Evolutionary conservation across 1,140 invertebrate species (phyloP).

Genomic region (Probaryconus sp.): DNA sequence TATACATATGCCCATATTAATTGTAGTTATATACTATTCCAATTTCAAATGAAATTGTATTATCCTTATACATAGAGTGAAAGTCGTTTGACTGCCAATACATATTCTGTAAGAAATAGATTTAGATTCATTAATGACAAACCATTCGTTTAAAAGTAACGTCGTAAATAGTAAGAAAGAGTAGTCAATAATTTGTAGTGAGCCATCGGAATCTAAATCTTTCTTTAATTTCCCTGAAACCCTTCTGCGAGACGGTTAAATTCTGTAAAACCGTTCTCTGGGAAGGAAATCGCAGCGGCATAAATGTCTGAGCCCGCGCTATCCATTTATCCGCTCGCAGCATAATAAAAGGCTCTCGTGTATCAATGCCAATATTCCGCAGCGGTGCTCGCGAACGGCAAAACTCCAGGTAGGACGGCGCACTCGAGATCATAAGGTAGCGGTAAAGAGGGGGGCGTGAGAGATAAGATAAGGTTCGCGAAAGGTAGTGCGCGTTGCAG

Average conservation of each 20-base stretch:
- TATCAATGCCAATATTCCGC: conserved; percentile 43
- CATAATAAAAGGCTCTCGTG: conserved; percentile 39
- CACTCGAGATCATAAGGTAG: conserved; percentile 16
- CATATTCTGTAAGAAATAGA: too few relatives aligned
- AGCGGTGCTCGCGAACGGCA: conserved; percentile 15
- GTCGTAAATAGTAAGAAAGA: too few relatives aligned
- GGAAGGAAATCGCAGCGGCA: conserved; percentile 21
- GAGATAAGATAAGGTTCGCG: conserved; percentile 43
- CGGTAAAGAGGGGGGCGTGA: not conserved
- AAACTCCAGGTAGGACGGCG: conserved; percentile 30
- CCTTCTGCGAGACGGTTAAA: not conserved
- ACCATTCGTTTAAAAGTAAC: too few relatives aligned
- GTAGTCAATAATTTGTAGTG: too few relatives aligned
- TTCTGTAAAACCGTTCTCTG: conserved; percentile 15
- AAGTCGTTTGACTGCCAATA: too few relatives aligned
- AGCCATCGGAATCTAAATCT: too few relatives aligned
- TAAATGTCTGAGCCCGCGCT: conserved; percentile 13
- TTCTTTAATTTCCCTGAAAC: too few relatives aligned
- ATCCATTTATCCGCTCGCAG: conserved; percentile 25
- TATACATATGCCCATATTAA: conserved; percentile 21
- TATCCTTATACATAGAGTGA: too few relatives aligned
- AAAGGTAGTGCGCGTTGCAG: conserved; percentile 38
- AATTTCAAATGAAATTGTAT: conserved; percentile 12
- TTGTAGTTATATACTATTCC: conserved; percentile 23
- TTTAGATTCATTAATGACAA: too few relatives aligned